phyloP scores from a whole-genome alignment of 2,113 vertebrate species.

The Gobius niger region DNA sequence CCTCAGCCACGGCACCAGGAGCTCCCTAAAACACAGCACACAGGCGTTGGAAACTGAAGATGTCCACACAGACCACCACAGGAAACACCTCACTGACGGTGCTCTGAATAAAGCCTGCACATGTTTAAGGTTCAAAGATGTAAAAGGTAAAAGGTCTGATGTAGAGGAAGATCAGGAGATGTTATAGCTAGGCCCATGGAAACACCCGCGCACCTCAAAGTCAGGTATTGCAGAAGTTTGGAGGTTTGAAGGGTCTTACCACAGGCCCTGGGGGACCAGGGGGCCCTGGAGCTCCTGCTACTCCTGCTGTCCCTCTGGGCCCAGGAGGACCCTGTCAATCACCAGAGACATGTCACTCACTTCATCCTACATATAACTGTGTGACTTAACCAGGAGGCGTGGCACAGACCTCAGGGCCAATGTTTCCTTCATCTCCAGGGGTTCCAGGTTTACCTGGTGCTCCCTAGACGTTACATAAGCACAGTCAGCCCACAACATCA shows the following conservation, averaged over 20 bases:
- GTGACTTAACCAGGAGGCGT: no score
- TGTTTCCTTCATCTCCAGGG: slow-evolving; percentile 80
- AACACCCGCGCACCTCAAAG: neutral
- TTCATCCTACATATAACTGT: no score
- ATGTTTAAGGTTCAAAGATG: no score
- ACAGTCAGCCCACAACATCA: slow-evolving; percentile 1
- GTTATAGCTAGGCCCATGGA: neutral
- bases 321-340: slow-evolving; percentile 72
- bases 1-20: slow-evolving; percentile 73
- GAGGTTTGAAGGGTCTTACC: slow-evolving; percentile 57
- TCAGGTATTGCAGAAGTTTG: neutral
- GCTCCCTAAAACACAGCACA: slow-evolving; percentile 77
- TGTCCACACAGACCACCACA: slow-evolving; percentile 29
- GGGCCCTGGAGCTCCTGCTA: slow-evolving; percentile 65
- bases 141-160: neutral
- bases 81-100: neutral
- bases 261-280: slow-evolving; percentile 73
- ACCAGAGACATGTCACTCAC: neutral
- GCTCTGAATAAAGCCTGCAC: no score
- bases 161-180: neutral
- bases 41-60: slow-evolving; percentile 57
- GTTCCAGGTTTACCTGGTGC: slow-evolving; percentile 76
- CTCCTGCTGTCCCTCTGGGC: slow-evolving; percentile 62
- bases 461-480: slow-evolving; percentile 60
- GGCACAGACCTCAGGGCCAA: slow-evolving; percentile 76